Percentiles rank a stretch among this genome's conserved stretches.
Evolutionary conservation across 1,140 invertebrate species (phyloP).

Genomic region (Conopomorpha cramerella): DNA sequence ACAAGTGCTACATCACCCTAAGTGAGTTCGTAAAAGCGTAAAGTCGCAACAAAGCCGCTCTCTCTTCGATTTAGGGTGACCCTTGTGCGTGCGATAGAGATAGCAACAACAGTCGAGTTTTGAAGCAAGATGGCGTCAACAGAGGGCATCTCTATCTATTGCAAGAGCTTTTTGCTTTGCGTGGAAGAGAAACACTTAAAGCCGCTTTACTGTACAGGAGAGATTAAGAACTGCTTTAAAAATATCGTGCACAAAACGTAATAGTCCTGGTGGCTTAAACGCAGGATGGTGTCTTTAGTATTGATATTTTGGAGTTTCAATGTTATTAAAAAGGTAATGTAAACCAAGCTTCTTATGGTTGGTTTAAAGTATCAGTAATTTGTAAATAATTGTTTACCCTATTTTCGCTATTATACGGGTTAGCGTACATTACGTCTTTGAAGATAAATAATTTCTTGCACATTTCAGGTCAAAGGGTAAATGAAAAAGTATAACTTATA

Average conservation of each 20-base stretch:
- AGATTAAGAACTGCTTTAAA: constrained; percentile 50
- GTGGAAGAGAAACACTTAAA: constrained; percentile 19
- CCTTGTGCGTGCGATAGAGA: constrained; percentile 31
- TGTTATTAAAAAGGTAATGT: too few relatives aligned
- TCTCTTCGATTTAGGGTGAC: constrained; percentile 25
- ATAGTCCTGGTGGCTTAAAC: constrained; percentile 38
- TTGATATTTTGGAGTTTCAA: too few relatives aligned
- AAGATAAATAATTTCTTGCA: too few relatives aligned
- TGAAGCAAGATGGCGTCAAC: constrained; percentile 4
- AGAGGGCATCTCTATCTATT: constrained; percentile 19
- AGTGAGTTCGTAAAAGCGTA: too few relatives aligned
- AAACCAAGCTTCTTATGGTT: too few relatives aligned
- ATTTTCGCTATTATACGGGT: too few relatives aligned
- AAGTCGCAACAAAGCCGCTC: constrained; percentile 28
- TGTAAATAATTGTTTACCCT: too few relatives aligned
- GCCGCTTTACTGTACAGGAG: constrained; percentile 15
- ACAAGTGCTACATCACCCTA: too few relatives aligned
- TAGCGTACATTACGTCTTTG: too few relatives aligned
- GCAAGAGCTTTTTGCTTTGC: constrained; percentile 14
- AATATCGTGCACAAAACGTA: constrained; percentile 50
- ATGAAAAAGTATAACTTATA: too few relatives aligned
- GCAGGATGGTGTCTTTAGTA: constrained; percentile 52
- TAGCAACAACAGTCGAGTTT: constrained; percentile 11
- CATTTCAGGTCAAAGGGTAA: too few relatives aligned
- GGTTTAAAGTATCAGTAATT: too few relatives aligned